Percentiles rank a stretch among this genome's conserved stretches.
phyloP scores from a whole-genome alignment of 1,140 invertebrate species.

The Rhopalosiphum padi region DNA sequence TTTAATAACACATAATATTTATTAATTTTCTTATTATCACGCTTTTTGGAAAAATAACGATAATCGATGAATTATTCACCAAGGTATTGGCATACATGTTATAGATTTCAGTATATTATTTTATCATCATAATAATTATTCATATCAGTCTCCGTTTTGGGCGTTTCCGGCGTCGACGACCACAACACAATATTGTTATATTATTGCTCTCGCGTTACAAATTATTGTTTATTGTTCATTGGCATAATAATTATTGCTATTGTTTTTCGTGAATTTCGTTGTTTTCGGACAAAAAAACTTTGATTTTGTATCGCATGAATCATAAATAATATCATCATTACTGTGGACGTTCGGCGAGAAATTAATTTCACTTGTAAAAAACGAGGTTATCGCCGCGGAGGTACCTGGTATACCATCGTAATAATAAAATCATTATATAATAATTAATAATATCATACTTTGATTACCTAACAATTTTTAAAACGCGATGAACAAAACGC shows the following conservation, averaged over 20 bases:
- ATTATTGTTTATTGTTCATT: not conserved
- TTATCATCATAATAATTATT: not conserved
- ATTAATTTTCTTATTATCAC: not conserved
- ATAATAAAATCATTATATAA: not conserved
- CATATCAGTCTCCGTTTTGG: not conserved
- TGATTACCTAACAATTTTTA: not conserved
- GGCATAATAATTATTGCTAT: not conserved
- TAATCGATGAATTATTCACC: not conserved
- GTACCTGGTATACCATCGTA: not conserved
- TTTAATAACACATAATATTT: conserved; percentile 5
- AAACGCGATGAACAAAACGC: not conserved
- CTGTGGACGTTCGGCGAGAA: not conserved
- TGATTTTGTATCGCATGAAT: not conserved
- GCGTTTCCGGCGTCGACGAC: not conserved
- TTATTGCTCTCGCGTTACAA: not conserved
- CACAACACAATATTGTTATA: not conserved
- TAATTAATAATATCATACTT: not conserved
- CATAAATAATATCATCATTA: not conserved
- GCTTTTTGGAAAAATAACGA: not conserved
- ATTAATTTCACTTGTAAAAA: not conserved
- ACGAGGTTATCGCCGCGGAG: not conserved
- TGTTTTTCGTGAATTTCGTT: not conserved
- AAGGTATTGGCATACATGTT: not conserved
- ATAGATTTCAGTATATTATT: not conserved
- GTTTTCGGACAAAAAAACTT: not conserved